Percentiles rank a stretch among this genome's conserved stretches.
phyloP scores from a whole-genome alignment of 2,888 invertebrate species.

The Fragum fragum region DNA sequence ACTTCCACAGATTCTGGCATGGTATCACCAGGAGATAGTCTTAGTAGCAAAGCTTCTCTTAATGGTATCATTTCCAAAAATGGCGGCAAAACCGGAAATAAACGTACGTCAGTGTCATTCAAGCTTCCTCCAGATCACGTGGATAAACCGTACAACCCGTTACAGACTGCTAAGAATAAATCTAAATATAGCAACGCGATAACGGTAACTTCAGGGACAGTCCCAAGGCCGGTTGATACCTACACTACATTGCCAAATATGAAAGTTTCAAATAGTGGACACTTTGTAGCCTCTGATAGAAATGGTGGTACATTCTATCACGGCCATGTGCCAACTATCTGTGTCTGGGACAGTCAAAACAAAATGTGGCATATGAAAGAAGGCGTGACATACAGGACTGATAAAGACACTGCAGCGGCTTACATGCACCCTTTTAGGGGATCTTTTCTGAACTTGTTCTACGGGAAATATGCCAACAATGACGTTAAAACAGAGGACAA shows the following conservation, averaged over 20 bases:
- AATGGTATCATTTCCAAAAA: slow-evolving; percentile 47
- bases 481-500: slow-evolving; percentile 6
- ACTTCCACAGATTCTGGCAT: slow-evolving; percentile 33
- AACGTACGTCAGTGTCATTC: slow-evolving; percentile 48
- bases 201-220: neutral
- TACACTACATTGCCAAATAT: neutral
- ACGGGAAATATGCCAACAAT: slow-evolving; percentile 36
- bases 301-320: neutral
- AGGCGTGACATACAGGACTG: slow-evolving; percentile 17
- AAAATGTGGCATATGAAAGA: slow-evolving; percentile 43
- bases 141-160: slow-evolving; percentile 56
- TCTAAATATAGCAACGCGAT: neutral
- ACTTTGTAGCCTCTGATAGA: neutral
- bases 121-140: slow-evolving; percentile 52
- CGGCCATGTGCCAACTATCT: slow-evolving; percentile 9
- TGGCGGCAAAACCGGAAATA: slow-evolving; percentile 10
- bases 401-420: neutral
- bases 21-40: slow-evolving; percentile 28
- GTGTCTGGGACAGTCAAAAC: slow-evolving; percentile 30
- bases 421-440: slow-evolving; percentile 49
- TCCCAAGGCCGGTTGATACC: neutral
- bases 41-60: slow-evolving; percentile 40
- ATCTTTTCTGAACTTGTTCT: slow-evolving; percentile 46
- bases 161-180: slow-evolving; percentile 33
- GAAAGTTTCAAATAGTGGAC: neutral